Evolutionary conservation across 1,140 invertebrate genomes (phyloP).

Genomic region (Planococcus citri): DNA sequence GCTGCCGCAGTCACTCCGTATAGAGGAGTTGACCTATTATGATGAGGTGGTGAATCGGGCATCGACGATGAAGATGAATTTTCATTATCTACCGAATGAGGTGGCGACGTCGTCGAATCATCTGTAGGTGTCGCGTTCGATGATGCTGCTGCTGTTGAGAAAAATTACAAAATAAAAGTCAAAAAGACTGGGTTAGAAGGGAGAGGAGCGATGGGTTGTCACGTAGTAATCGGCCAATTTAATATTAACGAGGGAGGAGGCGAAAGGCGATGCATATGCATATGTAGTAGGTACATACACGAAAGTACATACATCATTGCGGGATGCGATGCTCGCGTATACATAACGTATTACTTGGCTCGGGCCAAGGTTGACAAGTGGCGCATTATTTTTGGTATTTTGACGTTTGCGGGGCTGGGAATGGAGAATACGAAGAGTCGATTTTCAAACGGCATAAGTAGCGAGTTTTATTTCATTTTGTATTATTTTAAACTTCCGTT

Average conservation of each 20-base stretch:
- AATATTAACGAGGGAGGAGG: background rate
- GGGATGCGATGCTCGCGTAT: too few relatives aligned
- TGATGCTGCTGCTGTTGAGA: too few relatives aligned
- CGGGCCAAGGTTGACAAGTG: conserved; percentile 11
- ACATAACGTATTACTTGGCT: conserved; percentile 1
- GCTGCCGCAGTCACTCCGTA: too few relatives aligned
- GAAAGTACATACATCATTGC: too few relatives aligned
- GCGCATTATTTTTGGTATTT: conserved; percentile 11
- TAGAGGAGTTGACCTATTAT: too few relatives aligned
- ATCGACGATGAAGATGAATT: background rate
- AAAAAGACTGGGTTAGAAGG: too few relatives aligned
- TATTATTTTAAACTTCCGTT: conserved; percentile 16
- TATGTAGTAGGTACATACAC: too few relatives aligned
- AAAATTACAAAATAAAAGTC: too few relatives aligned
- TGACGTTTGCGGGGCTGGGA: conserved; percentile 10
- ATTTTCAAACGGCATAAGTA: conserved; percentile 7
- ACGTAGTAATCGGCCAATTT: background rate
- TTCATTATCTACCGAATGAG: background rate
- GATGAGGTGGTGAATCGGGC: background rate
- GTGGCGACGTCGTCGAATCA: background rate
- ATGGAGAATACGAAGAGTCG: conserved; percentile 8
- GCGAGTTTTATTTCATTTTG: conserved; percentile 9
- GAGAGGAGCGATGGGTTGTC: too few relatives aligned
- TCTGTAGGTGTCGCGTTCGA: background rate
- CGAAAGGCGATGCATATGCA: background rate